These are phyloP conservation scores for Artibeus jamaicensis DNA, from an alignment of 2,797 vertebrate genomes.

Conservation along the genomic window DNA sequence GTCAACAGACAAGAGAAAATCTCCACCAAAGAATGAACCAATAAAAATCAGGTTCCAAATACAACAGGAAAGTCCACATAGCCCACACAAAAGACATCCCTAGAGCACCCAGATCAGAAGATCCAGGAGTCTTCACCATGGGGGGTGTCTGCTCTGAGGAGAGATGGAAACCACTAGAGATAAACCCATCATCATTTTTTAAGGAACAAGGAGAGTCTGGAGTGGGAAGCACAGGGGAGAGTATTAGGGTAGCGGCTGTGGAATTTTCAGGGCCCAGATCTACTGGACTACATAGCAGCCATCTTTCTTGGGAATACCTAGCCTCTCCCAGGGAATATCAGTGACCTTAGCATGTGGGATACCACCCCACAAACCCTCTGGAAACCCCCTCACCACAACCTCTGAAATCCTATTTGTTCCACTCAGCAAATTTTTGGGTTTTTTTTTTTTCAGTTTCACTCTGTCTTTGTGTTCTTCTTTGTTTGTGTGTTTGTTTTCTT, in stretches of 20 bases:
- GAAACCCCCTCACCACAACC: not conserved
- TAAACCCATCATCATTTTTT: too few relatives aligned
- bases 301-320: not conserved
- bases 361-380: not conserved
- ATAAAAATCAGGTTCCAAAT: not conserved
- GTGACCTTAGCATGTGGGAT: not conserved
- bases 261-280: not conserved
- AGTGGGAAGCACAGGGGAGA: too few relatives aligned
- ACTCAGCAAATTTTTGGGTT: not conserved
- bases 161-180: too few relatives aligned
- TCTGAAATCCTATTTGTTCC: not conserved
- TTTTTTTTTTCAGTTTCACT: not conserved
- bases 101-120: too few relatives aligned
- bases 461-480: not conserved
- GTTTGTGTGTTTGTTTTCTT: not conserved
- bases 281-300: not conserved
- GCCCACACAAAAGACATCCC: not conserved
- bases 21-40: not conserved
- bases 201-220: too few relatives aligned
- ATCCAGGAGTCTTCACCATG: too few relatives aligned
- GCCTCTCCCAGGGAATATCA: not conserved
- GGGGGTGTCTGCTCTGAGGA: too few relatives aligned
- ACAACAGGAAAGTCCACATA: not conserved
- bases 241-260: not conserved
- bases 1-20: not conserved